A percentile compares a stretch with the other conserved stretches of the same genome.
phyloP scores from a whole-genome alignment of 2,888 invertebrate species.

The Chymomyza fuscimana region DNA sequence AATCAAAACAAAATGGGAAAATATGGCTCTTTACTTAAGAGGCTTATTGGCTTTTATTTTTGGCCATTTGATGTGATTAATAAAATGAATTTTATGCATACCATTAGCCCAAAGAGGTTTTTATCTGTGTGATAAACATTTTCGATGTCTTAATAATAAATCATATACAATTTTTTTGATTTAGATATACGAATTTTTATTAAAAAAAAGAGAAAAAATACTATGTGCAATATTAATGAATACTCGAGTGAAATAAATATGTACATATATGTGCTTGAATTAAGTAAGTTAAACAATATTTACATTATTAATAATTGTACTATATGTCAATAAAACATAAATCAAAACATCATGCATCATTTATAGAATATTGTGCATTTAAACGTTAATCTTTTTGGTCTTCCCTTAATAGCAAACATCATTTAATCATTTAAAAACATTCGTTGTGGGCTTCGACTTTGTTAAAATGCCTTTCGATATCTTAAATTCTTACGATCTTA shows the following conservation, averaged over 20 bases:
- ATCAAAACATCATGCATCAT: too few species aligned
- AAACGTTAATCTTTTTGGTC: too few species aligned
- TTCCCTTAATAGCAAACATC: too few species aligned
- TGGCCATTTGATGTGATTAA: conserved; percentile 9
- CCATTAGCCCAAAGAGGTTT: not conserved
- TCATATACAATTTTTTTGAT: not conserved
- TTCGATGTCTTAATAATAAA: conserved; percentile 6
- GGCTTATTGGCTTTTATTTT: conserved; percentile 10
- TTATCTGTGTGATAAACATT: not conserved
- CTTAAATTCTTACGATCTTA: too few species aligned
- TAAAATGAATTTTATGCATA: conserved; percentile 6
- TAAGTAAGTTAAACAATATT: not conserved
- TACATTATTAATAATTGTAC: too few species aligned
- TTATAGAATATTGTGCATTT: too few species aligned
- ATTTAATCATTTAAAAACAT: too few species aligned
- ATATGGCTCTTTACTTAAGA: conserved; percentile 9
- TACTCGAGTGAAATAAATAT: not conserved
- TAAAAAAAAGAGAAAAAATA: not conserved
- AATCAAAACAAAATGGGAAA: conserved; percentile 7
- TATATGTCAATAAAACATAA: too few species aligned
- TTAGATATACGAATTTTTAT: not conserved
- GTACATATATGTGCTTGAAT: too few species aligned
- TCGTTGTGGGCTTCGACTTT: too few species aligned
- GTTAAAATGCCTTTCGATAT: too few species aligned
- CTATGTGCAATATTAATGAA: not conserved